These are phyloP conservation scores for Cheilosia variabilis DNA, from an alignment of 2,888 invertebrate genomes.

Conservation along the genomic window DNA sequence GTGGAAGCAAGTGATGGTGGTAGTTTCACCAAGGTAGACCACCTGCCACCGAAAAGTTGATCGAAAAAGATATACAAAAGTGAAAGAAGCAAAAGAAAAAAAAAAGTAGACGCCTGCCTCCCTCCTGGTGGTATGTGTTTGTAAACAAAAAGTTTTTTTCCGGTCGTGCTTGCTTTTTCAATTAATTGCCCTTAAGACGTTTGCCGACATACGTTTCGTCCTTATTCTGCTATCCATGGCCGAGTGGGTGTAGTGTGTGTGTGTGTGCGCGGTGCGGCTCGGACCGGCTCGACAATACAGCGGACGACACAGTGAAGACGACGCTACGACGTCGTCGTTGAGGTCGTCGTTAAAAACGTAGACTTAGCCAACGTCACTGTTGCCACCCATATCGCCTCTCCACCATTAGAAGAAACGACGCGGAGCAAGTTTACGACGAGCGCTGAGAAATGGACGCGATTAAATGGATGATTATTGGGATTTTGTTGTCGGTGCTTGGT, in stretches of 20 bases:
- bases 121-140: slow-evolving; percentile 30
- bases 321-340: slow-evolving; percentile 56
- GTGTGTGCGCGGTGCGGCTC: slow-evolving; percentile 21
- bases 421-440: slow-evolving; percentile 43
- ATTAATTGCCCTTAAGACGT: slow-evolving; percentile 76
- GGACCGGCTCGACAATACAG: slow-evolving; percentile 17
- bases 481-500: slow-evolving; percentile 75
- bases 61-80: slow-evolving; percentile 26
- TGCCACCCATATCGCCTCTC: slow-evolving; percentile 5
- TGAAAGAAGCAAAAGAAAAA: not conserved
- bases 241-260: slow-evolving; percentile 49
- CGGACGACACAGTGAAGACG: slow-evolving; percentile 59
- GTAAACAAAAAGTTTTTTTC: slow-evolving; percentile 69
- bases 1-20: slow-evolving; percentile 35
- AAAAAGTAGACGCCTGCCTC: slow-evolving; percentile 10
- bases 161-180: slow-evolving; percentile 76
- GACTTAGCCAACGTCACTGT: slow-evolving; percentile 37
- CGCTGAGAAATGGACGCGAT: slow-evolving; percentile 74
- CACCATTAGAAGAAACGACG: slow-evolving; percentile 26
- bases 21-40: slow-evolving; percentile 45
- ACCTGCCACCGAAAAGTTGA: slow-evolving; percentile 70
- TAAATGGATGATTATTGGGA: slow-evolving; percentile 76
- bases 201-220: slow-evolving; percentile 71
- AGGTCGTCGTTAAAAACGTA: slow-evolving; percentile 49
- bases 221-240: slow-evolving; percentile 45